phyloP scores from a whole-genome alignment of 1,140 invertebrate species.

The Sweltsa coloradensis region DNA sequence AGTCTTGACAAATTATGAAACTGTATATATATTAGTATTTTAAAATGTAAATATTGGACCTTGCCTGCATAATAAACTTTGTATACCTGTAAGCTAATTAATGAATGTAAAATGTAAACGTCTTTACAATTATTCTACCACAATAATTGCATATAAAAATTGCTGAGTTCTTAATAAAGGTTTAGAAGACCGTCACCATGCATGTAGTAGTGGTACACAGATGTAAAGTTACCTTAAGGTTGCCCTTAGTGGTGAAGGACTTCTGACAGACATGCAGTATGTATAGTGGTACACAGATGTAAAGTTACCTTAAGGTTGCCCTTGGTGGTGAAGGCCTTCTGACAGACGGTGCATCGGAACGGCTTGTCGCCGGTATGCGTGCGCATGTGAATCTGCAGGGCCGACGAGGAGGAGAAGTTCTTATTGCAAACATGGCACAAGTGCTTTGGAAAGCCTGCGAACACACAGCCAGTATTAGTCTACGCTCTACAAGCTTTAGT shows the following conservation, averaged over 20 bases:
- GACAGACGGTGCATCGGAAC: constrained; percentile 89
- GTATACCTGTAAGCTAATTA: no score
- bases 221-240: constrained; percentile 71
- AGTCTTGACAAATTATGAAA: no score
- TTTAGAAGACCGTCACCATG: no score
- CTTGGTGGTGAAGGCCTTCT: constrained; percentile 94
- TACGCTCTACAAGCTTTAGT: not conserved
- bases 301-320: constrained; percentile 88
- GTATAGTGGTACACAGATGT: no score
- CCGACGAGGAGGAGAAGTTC: constrained; percentile 93
- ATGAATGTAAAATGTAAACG: no score
- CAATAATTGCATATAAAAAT: no score
- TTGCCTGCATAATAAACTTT: no score
- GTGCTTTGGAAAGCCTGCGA: constrained; percentile 65
- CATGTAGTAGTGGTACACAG: no score
- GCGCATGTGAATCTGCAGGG: constrained; percentile 94
- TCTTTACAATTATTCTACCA: no score
- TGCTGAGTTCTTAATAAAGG: no score
- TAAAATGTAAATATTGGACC: no score
- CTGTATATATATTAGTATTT: no score
- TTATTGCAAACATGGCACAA: constrained; percentile 94
- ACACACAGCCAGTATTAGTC: constrained; percentile 31
- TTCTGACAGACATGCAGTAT: constrained; percentile 90
- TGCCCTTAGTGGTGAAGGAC: constrained; percentile 96
- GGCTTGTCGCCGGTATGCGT: constrained; percentile 97